These are phyloP conservation scores for Chrysocyon brachyurus DNA, from an alignment of 2,797 vertebrate genomes.

Conservation along the genomic window DNA sequence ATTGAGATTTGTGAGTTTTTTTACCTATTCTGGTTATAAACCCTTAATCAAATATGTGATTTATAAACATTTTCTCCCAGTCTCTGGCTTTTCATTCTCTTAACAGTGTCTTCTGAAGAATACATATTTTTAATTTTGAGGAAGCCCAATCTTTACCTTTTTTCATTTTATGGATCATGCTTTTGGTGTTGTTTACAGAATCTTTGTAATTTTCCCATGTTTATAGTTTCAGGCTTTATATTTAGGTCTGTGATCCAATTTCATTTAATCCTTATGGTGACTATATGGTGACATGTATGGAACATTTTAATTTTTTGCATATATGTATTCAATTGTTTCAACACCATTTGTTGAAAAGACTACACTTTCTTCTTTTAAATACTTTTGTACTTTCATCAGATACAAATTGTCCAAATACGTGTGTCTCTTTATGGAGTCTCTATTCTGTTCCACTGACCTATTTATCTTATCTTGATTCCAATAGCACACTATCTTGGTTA, in stretches of 20 bases:
- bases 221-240: neutral
- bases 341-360: neutral
- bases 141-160: neutral
- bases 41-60: neutral
- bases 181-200: neutral
- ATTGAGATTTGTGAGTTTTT: conserved; percentile 19
- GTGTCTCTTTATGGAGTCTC: neutral
- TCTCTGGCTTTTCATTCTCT: neutral
- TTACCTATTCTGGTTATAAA: conserved; percentile 29
- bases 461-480: neutral
- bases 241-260: neutral
- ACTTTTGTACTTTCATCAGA: neutral
- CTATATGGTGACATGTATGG: neutral
- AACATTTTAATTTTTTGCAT: neutral
- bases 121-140: neutral
- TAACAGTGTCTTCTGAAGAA: neutral
- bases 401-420: neutral
- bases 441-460: neutral
- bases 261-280: conserved; percentile 18
- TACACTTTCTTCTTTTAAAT: neutral
- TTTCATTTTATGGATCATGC: neutral
- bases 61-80: conserved; percentile 36
- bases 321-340: neutral
- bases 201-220: neutral
- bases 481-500: neutral